Evolutionary conservation across 1,140 invertebrate species (phyloP), one percentile per base, ranked within the genome.

Genomic region (Drosophila mauritiana): DNA sequence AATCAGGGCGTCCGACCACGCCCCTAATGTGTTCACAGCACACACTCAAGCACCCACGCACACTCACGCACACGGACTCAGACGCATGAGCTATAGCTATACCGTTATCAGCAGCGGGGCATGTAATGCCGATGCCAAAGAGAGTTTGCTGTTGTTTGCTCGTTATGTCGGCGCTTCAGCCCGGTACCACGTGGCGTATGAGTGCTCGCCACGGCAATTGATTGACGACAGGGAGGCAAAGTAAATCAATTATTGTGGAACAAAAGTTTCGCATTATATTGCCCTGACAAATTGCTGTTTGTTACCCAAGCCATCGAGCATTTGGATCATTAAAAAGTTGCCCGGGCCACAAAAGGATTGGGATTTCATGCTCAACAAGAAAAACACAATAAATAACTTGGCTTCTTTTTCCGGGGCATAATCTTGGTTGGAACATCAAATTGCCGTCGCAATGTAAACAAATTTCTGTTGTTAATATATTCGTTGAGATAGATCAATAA

Each of bases 161-260:
- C 83, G 79, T 88, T 83, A 83, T 78, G 63, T 54, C 58, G 48
- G 46, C 36, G 43, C 67, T 42, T 45, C 46, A 43, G 45, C 51
- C 46, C 40, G 53, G 62, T 69, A 58, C 73, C 80, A 90, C 85
- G 65, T 78, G 85, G 84, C 85, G 85, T 90, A 89, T 89, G 84
- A 90, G 84, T 73, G 62, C 59, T 80, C 82, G 73, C 57, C 70
- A 64, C 77, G 75, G 45, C 83, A 86, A 83, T 88, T 86, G 83
- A 88, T 88, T 85, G 81, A 85, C 81, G 81, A 86, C 82, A 70
- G 20, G 73, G 78, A 54, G 53, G 34, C 56, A 48, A 42, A 89
- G 85, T 90, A 89, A 89, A 89, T 89, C 84, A 89, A 89, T 89
- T 89, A 89, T 90, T 67, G 58, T 69, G 62, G 49, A 72, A 68